Evolutionary conservation across 2,113 vertebrate species (phyloP), one percentile per base, ranked within the genome.

Genomic region (Esox niger): DNA sequence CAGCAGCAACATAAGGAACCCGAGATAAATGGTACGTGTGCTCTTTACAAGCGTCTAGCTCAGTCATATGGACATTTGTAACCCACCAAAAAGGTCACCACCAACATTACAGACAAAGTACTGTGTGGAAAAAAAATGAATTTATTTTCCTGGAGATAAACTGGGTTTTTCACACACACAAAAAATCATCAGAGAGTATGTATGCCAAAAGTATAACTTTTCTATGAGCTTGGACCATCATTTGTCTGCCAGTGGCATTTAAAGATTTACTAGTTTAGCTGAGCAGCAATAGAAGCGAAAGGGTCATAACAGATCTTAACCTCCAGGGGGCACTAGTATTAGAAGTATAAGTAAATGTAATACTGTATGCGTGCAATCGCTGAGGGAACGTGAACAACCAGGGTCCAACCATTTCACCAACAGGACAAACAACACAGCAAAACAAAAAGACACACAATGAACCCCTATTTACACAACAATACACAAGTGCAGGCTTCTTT

Each of bases 31-130:
- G 66, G 85, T 82, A 80, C 70, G 64, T 79, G 79, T 77, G 83
- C 79, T 83, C 81, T 88, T 86, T 87, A 65, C 78, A 74, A 79
- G 70, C 69, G 81, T 79, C 84, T 78, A 66, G 38, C 32, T 0
- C 26, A 33, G 68, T 66, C 74, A 76, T 85, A 83, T 78, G 84
- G 79, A 79, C 76, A 80, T 79, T 10, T 69, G 62, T 70, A 71
- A 66, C 73, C 17, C 29, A 79, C 62, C 68, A 74, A 60, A 86
- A 88, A 87, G 82, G 83, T 86, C 85, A 84, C 11, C 7, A 10
- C 55, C 70, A 82, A 85, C 82, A 79, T 76, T 43, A 68, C 72
- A 87, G 73, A 74, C 63, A 71, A 73, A 84, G 74, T 71, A 67
- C 75, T 68, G 67, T 64, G 69, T 63, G 55, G 69, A 30, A 52